These are phyloP conservation scores for Procavia capensis DNA, from an alignment of 2,113 vertebrate genomes.

Conservation along the genomic window DNA sequence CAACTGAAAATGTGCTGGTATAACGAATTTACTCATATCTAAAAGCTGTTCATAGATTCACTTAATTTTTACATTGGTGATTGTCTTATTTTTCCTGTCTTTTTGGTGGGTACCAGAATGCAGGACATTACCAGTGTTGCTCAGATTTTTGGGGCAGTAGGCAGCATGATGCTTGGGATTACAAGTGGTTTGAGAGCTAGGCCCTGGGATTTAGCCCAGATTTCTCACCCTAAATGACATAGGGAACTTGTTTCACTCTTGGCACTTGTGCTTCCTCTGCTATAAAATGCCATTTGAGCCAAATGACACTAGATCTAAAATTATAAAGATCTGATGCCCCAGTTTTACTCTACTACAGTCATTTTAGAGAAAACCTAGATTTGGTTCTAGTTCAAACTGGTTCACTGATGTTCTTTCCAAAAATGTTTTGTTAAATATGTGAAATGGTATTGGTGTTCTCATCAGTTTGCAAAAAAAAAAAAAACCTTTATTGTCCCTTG, in stretches of 20 bases:
- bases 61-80: background rate
- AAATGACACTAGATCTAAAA: slow-evolving; percentile 61
- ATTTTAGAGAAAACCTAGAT: slow-evolving; percentile 63
- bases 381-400: slow-evolving; percentile 57
- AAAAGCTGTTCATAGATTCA: background rate
- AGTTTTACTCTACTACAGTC: slow-evolving; percentile 62
- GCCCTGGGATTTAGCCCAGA: background rate
- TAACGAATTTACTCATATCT: background rate
- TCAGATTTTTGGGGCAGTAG: background rate
- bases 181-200: background rate
- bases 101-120: background rate
- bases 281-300: slow-evolving; percentile 31
- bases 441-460: slow-evolving; percentile 43
- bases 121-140: too few species aligned
- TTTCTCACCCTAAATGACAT: background rate
- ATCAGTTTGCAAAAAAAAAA: slow-evolving; percentile 65
- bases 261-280: background rate
- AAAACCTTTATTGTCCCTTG: slow-evolving; percentile 54
- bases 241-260: background rate
- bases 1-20: background rate
- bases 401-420: slow-evolving; percentile 61
- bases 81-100: background rate
- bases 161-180: accelerated
- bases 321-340: slow-evolving; percentile 51
- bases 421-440: slow-evolving; percentile 59